These are phyloP conservation scores for Remorina albescens DNA, from an alignment of 2,797 vertebrate genomes.

Conservation along the genomic window DNA sequence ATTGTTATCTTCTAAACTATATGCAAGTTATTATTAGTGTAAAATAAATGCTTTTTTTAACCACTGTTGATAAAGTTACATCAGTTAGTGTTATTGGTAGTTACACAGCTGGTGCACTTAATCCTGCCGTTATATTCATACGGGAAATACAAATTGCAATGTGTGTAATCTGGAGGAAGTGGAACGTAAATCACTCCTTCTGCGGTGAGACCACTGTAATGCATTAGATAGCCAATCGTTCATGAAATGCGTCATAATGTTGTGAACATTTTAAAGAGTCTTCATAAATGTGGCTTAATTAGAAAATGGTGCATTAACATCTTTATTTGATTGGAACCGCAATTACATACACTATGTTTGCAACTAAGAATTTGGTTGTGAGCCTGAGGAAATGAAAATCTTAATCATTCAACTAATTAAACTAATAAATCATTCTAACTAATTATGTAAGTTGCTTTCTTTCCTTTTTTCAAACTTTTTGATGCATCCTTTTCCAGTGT, in stretches of 20 bases:
- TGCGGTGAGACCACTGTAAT: neutral
- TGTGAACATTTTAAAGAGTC: no score
- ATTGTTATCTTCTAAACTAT: neutral
- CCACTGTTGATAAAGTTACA: neutral
- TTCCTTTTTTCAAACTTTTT: no score
- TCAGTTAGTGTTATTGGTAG: neutral
- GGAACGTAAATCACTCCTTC: neutral
- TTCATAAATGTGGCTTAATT: neutral
- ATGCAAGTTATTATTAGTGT: neutral
- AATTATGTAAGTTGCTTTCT: neutral
- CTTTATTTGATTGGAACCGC: no score
- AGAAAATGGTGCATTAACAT: neutral
- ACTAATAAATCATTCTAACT: neutral
- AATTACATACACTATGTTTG: neutral
- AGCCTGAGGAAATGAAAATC: neutral
- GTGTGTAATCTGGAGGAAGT: neutral
- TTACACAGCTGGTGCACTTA: neutral
- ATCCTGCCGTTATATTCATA: neutral
- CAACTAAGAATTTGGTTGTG: neutral
- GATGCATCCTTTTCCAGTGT: neutral
- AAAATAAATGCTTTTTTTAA: neutral
- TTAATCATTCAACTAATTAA: neutral
- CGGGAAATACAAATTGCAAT: neutral
- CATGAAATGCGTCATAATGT: neutral
- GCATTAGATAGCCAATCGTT: neutral